These are phyloP conservation scores for Gadopsis marmoratus DNA, from an alignment of 2,797 vertebrate species.

Conservation along the genomic window DNA sequence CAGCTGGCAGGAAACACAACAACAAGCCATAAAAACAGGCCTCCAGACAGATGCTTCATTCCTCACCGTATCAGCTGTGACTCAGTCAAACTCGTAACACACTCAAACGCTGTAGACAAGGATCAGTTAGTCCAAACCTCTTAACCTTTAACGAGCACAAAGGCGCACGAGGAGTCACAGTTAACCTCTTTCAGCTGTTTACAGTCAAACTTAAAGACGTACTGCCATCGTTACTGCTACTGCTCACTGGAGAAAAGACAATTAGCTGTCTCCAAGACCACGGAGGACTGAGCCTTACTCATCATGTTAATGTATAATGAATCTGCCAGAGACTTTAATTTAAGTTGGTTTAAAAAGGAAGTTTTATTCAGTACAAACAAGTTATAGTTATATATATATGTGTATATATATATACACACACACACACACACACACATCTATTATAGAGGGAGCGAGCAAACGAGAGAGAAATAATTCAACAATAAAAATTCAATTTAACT, in stretches of 20 bases:
- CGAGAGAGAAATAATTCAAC: too few species aligned
- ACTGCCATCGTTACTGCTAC: background rate
- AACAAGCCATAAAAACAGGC: background rate
- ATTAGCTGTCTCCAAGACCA: too few species aligned
- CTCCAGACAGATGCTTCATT: background rate
- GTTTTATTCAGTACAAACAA: conserved; percentile 38
- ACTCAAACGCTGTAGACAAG: background rate
- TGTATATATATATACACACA: too few species aligned
- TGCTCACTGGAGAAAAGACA: background rate
- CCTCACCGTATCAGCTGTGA: background rate
- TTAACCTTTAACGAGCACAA: background rate
- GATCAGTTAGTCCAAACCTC: background rate
- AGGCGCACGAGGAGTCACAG: background rate
- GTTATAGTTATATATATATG: background rate
- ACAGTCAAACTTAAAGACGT: background rate
- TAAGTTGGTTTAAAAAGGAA: background rate
- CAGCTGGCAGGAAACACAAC: conserved; percentile 14
- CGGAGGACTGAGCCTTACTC: background rate
- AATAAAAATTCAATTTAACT: background rate
- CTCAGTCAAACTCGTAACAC: conserved; percentile 3
- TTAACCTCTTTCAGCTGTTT: background rate
- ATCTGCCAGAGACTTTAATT: conserved; percentile 7
- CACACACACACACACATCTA: too few species aligned
- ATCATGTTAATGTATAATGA: background rate
- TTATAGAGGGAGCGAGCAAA: too few species aligned